Evolutionary conservation across 2,113 vertebrate genomes (phyloP).

Genomic region (Mobula hypostoma): DNA sequence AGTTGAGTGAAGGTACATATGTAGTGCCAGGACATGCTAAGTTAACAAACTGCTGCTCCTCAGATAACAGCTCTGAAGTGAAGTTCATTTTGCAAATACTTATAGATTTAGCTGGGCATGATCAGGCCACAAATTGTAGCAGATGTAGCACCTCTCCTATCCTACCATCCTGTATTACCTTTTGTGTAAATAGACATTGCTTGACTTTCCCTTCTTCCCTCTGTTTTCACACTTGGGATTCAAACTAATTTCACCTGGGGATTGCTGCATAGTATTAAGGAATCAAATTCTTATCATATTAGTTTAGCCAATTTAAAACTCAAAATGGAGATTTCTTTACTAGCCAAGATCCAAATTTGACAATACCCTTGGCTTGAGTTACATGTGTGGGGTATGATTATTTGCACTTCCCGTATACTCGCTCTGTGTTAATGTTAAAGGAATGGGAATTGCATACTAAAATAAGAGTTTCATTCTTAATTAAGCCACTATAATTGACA

Average conservation of each 20-base stretch:
- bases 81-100: no score
- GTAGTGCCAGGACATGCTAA: not conserved
- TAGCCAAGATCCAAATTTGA: not conserved
- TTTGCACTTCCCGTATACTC: not conserved
- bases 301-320: conserved; percentile 1
- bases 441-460: not conserved
- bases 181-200: no score
- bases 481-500: no score
- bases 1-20: not conserved
- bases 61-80: no score
- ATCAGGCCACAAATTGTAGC: no score
- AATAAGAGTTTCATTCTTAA: not conserved
- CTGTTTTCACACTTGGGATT: no score
- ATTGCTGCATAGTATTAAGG: not conserved
- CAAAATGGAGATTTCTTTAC: not conserved
- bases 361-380: not conserved
- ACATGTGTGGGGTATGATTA: not conserved
- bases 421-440: not conserved
- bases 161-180: no score
- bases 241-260: not conserved
- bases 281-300: not conserved
- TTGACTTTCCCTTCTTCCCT: no score
- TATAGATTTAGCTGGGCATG: no score
- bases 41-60: not conserved
- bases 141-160: no score